Conservation (phyloP, 2,113 vertebrate genomes). For the Callipepla californica region DNA sequence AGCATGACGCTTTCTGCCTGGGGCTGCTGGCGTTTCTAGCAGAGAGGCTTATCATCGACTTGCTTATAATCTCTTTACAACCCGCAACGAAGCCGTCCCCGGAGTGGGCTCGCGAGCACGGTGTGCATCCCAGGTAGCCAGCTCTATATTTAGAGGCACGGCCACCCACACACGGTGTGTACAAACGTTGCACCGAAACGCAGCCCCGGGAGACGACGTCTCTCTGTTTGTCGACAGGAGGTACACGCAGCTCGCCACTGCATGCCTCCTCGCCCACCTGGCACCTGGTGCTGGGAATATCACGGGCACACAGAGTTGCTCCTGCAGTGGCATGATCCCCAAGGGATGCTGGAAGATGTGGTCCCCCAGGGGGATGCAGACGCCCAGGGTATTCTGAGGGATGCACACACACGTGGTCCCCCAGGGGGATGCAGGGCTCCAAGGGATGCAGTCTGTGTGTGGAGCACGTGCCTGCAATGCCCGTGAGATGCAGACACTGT, state of each 20-base stretch:
- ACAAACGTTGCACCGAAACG: neutral
- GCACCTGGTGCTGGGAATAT: neutral
- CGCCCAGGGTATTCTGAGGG: too few species aligned
- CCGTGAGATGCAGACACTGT: neutral
- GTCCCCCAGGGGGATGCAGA: neutral
- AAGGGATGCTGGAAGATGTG: rapidly evolving
- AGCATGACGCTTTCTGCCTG: neutral
- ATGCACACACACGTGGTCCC: too few species aligned
- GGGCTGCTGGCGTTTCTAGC: neutral
- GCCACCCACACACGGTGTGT: neutral
- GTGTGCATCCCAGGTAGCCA: neutral
- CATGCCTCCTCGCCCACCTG: neutral
- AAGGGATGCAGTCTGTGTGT: neutral
- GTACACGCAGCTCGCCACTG: rapidly evolving
- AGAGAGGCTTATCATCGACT: neutral
- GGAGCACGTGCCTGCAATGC: too few species aligned
- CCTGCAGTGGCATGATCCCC: rapidly evolving
- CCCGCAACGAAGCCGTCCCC: neutral
- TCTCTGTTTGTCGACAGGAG: neutral
- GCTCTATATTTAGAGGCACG: neutral
- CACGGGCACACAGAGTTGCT: rapidly evolving
- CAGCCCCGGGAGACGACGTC: neutral
- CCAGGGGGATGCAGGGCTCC: neutral
- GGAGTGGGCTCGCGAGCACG: rapidly evolving
- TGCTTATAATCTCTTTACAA: slow-evolving; percentile 4